Evolutionary conservation across 2,888 invertebrate genomes (phyloP).

Genomic region (Laothoe populi): DNA sequence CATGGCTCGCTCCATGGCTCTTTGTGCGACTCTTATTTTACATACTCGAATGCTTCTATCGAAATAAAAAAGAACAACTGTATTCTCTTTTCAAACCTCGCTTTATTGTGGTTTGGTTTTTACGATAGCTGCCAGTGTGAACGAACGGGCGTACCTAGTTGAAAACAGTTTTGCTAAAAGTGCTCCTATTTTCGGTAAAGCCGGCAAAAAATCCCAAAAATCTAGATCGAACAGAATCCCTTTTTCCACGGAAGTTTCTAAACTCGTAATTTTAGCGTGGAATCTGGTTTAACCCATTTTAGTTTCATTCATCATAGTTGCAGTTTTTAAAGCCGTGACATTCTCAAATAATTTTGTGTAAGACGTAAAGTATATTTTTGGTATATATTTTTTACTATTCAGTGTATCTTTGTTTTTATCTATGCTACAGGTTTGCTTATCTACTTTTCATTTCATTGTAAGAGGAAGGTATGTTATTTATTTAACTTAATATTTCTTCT

Average conservation of each 20-base stretch:
- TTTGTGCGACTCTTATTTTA: no score
- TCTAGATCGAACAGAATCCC: neutral
- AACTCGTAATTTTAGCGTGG: conserved; percentile 9
- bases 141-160: neutral
- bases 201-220: neutral
- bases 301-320: neutral
- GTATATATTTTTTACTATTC: no score
- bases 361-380: no score
- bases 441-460: no score
- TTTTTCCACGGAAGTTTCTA: conserved; percentile 5
- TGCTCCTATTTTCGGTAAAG: conserved; percentile 13
- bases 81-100: neutral
- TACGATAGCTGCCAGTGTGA: conserved; percentile 3
- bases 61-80: neutral
- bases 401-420: no score
- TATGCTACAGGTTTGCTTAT: no score
- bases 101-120: conserved; percentile 13
- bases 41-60: no score
- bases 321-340: neutral
- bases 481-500: no score
- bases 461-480: no score
- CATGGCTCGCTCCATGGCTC: no score
- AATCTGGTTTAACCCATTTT: neutral
- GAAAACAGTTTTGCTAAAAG: conserved; percentile 22
- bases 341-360: no score